phyloP scores from a whole-genome alignment of 1,140 invertebrate species.

The Drosophila pruinosa region DNA sequence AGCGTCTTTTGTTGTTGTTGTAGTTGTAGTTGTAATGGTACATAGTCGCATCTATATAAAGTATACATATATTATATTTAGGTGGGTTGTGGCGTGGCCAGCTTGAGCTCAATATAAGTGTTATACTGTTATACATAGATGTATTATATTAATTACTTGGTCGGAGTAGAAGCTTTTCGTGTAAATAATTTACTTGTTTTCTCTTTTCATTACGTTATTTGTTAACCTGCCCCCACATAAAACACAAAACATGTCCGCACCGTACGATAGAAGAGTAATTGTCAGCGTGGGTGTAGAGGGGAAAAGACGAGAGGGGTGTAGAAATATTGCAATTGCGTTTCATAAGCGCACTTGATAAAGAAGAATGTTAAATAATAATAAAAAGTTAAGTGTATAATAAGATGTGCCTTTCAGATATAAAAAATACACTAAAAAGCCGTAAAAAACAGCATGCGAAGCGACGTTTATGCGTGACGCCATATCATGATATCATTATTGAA shows the following conservation, averaged over 20 bases:
- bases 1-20: conserved; percentile 56
- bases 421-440: background rate
- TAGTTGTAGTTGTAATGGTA: conserved; percentile 16
- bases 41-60: conserved; percentile 45
- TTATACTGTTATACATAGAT: conserved; percentile 34
- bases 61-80: conserved; percentile 54
- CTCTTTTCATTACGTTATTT: conserved; percentile 20
- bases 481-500: conserved; percentile 1
- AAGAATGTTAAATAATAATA: conserved; percentile 31
- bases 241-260: conserved; percentile 57
- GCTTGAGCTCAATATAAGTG: conserved; percentile 71
- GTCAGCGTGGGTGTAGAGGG: conserved; percentile 7
- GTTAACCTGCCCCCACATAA: conserved; percentile 27
- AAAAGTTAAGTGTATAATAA: conserved; percentile 38
- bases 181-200: conserved; percentile 7
- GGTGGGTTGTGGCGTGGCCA: conserved; percentile 77
- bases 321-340: conserved; percentile 77
- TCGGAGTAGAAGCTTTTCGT: conserved; percentile 63
- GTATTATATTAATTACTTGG: conserved; percentile 53
- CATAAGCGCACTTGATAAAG: conserved; percentile 68
- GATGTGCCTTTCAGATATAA: conserved; percentile 5
- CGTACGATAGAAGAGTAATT: conserved; percentile 22
- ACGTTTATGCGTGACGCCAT: conserved; percentile 11
- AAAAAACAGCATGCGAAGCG: background rate
- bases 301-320: conserved; percentile 4